Evolutionary conservation across 2,888 invertebrate species (phyloP), one percentile per base, ranked within the genome.

Genomic region (Himalopsyche anomala): DNA sequence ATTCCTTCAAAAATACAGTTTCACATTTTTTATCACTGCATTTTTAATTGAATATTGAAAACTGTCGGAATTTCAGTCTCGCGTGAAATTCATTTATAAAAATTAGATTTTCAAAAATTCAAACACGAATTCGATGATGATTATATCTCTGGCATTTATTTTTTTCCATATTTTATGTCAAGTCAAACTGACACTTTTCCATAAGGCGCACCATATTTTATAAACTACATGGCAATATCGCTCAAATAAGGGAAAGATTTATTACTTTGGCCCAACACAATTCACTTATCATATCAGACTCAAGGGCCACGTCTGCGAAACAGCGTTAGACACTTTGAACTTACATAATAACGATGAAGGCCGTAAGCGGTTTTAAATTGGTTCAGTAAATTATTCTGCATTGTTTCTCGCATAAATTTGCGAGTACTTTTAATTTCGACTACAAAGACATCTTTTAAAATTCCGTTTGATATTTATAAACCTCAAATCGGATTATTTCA

Each of bases 241-340:
- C 62, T 62, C 62, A 62, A 62, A 62, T 62, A 62, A 62, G 62
- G 62, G 62, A 62, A 19, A 62, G 62, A 62, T 62, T 62, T 62
- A 62, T 62, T 62, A 62, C 62, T 62, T 62, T 62, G 62, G 19
- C 19, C 28, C 9, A 62, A 5, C 62, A 62, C 62, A 62, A 62
- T 62, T 62, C 62, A 62, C 62, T 62, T 62, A 62, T 62, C 62
- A 62, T 62, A 62, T 28, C 62, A 62, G 62, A 62, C 62, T 62
- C 62, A 3, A 62, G 62, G 62, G 62, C 62, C 62, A 62, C 9
- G 62, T 8, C 62, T 62, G 62, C 62, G 62, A 62, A 62, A 62
- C 62, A 62, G 11, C 15, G 62, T 62, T 62, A 62, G 62, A 62
- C 62, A 62, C 62, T 62, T 62, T 28, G 62, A 62, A 62, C 62